Evolutionary conservation across 2,113 vertebrate species (phyloP).

Genomic region (Crocuta crocuta): DNA sequence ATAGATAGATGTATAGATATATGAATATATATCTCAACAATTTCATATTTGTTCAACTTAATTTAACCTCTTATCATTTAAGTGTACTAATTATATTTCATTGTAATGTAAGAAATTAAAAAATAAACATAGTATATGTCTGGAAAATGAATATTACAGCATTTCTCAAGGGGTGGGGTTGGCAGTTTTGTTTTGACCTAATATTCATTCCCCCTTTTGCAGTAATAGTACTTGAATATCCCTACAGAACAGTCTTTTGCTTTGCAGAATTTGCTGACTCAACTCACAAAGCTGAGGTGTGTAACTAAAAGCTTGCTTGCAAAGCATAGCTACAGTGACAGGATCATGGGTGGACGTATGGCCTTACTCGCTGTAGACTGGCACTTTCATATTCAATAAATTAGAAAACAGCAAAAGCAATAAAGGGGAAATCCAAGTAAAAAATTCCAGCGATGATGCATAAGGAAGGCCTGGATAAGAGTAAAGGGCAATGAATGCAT

Average conservation of each 20-base stretch:
- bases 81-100: not conserved
- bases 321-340: not conserved
- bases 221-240: not conserved
- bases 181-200: not conserved
- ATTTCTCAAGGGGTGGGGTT: not conserved
- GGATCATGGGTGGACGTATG: not conserved
- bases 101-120: not conserved
- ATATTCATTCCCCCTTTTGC: not conserved
- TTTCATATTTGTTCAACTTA: not conserved
- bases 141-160: not conserved
- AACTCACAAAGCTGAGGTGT: not conserved
- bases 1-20: not conserved
- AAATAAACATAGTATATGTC: not conserved
- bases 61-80: not conserved
- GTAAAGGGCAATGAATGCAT: not conserved
- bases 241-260: not conserved
- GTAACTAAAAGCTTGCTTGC: not conserved
- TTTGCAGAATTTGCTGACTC: not conserved
- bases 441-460: not conserved
- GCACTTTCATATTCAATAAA: not conserved
- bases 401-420: not conserved
- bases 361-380: not conserved
- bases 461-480: not conserved
- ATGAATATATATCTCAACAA: not conserved
- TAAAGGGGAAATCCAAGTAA: not conserved